Conservation (phyloP, 1,140 invertebrate genomes). For the Lasioglossum albipes region DNA sequence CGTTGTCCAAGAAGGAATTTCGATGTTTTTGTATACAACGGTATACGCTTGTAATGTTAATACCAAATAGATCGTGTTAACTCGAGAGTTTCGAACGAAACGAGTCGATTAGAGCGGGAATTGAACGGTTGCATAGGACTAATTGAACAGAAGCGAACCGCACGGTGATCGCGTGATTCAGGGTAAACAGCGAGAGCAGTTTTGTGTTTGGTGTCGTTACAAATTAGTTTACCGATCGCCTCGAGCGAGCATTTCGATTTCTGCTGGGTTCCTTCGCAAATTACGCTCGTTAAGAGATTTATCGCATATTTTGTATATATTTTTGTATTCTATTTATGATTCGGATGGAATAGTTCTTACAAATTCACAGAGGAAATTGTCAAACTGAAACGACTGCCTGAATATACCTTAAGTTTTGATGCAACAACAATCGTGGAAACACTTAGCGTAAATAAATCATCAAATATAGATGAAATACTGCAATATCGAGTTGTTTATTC, state of each 20-base stretch:
- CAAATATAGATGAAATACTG: neutral
- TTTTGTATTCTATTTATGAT: conserved; percentile 40
- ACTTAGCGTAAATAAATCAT: neutral
- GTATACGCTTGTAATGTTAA: conserved; percentile 6
- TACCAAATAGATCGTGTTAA: conserved; percentile 4
- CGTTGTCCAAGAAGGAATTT: neutral
- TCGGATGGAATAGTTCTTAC: neutral
- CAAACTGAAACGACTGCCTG: neutral
- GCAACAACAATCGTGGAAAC: conserved; percentile 13
- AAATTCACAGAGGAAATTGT: neutral
- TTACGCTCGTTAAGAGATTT: neutral
- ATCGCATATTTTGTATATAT: conserved; percentile 25
- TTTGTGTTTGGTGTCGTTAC: neutral
- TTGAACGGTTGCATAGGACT: neutral
- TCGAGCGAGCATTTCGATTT: neutral
- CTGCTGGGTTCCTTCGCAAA: conserved; percentile 19
- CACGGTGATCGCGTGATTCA: neutral
- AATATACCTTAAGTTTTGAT: conserved; percentile 1
- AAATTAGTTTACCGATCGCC: neutral
- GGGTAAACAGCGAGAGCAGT: neutral
- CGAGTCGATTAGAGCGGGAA: neutral
- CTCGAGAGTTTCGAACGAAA: neutral
- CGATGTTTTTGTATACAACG: conserved; percentile 17
- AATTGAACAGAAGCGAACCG: neutral
- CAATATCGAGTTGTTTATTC: neutral